phyloP scores from a whole-genome alignment of 2,797 vertebrate genomes.

The Oreochromis mossambicus region DNA sequence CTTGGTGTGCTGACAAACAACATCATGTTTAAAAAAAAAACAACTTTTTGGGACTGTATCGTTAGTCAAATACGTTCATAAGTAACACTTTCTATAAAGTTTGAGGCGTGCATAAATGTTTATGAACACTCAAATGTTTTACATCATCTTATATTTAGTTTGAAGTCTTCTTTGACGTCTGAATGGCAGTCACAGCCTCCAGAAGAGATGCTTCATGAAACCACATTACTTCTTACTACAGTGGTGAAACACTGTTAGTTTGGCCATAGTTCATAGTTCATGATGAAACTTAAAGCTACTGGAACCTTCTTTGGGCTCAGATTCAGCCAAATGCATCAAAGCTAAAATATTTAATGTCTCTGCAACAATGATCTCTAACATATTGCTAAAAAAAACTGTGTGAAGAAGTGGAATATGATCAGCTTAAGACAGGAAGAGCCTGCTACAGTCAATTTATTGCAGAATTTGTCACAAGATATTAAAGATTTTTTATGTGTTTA shows the following conservation, averaged over 20 bases:
- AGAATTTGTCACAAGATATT: background rate
- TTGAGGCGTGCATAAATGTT: rapidly evolving
- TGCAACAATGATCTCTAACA: background rate
- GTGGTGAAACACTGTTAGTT: background rate
- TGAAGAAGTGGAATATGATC: background rate
- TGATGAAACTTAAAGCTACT: background rate
- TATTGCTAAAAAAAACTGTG: rapidly evolving
- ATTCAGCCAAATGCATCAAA: background rate
- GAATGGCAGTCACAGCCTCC: background rate
- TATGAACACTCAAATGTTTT: background rate
- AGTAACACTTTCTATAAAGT: background rate
- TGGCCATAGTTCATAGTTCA: background rate
- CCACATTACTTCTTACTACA: rapidly evolving
- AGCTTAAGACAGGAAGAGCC: background rate
- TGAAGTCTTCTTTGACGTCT: background rate
- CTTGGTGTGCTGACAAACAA: background rate
- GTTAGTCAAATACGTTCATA: background rate
- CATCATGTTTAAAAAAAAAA: background rate
- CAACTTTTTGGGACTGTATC: background rate
- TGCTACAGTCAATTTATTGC: background rate
- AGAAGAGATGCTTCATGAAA: rapidly evolving
- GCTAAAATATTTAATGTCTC: background rate
- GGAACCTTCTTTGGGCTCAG: background rate
- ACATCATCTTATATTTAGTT: background rate
- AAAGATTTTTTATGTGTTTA: background rate